Evolutionary conservation across 2,113 vertebrate genomes (phyloP), one percentile per base, ranked within the genome.

Genomic region (Cryptoleucopteryx plumbea): DNA sequence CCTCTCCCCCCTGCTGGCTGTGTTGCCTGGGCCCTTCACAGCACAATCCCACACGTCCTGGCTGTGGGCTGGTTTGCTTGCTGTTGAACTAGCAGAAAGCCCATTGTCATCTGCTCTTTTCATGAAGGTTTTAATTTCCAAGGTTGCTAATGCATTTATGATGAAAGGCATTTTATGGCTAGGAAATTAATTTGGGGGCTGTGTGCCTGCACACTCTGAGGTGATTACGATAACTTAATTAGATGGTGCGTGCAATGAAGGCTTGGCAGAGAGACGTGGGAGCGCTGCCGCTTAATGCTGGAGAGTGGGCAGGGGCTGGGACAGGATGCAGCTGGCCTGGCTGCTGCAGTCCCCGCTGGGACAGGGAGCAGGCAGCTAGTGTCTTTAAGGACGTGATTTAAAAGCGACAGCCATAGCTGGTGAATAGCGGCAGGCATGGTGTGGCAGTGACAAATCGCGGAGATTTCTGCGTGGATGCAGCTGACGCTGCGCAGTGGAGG

Each of bases 131-230:
- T 96, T 92, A 77, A 91, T 93, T 94, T 87, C 91, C 82, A 67
- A 80, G 94, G 90, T 25, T 88, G 87, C 86, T 95, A 95, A 96
- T 91, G 95, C 63, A 34, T 93, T 96, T 93, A 53, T 40, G 68
- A 95, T 86, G 88, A 96, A 96, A 98, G 62, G 65, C 87, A 68
- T 82, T 97, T 96, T 90, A 96, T 2, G 25, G 88, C 10, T 4
- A 71, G 88, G 94, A 94, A 97, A 97, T 97, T 96, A 97, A 96
- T 97, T 96, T 86, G 0, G 21, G 62, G 92, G 70, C 93, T 56
- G 82, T 7, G 34, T 43, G 82, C 65, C 77, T 73, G 85, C 85
- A 88, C 61, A 25, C 68, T 94, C 75, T 13, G 84, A 94, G 82
- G 92, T 26, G 83, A 97, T 97, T 88, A 96, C 2, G 19, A 25